Conservation (phyloP, 2,797 vertebrate species). For the Lerista edwardsae region DNA sequence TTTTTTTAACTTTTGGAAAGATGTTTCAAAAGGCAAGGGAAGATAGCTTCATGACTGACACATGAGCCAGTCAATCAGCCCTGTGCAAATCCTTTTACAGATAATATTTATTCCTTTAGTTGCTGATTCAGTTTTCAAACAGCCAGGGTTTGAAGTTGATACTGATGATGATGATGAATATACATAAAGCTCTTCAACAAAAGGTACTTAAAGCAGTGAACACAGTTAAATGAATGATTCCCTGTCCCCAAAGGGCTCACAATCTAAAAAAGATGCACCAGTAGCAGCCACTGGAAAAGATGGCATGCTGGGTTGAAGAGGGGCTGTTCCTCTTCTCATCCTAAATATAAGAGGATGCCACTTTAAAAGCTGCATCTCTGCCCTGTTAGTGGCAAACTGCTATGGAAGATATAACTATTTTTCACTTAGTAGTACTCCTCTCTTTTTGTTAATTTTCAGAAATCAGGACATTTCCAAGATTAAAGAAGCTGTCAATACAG, state of each 20-base stretch:
- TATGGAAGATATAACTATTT: not conserved
- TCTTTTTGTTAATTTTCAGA: slow-evolving; percentile 72
- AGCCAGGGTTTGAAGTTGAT: not conserved
- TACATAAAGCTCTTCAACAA: too few species aligned
- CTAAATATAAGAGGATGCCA: too few species aligned
- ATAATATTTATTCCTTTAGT: not conserved
- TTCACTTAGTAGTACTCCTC: not conserved
- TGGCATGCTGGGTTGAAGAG: too few species aligned
- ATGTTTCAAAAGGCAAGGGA: not conserved
- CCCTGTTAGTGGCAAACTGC: too few species aligned
- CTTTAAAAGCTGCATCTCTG: too few species aligned
- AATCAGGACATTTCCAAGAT: slow-evolving; percentile 74
- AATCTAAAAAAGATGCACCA: too few species aligned
- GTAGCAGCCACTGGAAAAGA: too few species aligned
- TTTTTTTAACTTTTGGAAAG: not conserved
- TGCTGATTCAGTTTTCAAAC: slow-evolving; percentile 36
- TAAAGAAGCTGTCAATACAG: slow-evolving; percentile 71
- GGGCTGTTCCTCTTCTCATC: too few species aligned
- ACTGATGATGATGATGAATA: not conserved
- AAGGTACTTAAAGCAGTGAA: too few species aligned
- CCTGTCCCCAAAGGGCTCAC: too few species aligned
- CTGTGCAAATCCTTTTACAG: not conserved
- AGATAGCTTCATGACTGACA: not conserved
- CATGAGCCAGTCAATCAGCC: not conserved
- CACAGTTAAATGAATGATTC: too few species aligned